These are phyloP conservation scores for Amiota minor DNA, from an alignment of 2,888 invertebrate species.

Conservation along the genomic window DNA sequence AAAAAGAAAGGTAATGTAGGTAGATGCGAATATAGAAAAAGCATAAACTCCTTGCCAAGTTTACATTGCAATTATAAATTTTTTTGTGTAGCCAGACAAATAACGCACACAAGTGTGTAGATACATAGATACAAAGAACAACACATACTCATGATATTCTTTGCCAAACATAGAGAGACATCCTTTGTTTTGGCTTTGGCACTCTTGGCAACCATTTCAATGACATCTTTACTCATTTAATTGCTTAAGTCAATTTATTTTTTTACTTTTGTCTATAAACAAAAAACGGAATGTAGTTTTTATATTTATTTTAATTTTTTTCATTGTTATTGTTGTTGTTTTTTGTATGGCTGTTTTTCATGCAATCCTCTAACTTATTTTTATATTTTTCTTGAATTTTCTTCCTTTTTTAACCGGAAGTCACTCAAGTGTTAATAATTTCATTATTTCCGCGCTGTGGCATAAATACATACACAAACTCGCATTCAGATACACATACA, in stretches of 20 bases:
- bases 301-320: neutral
- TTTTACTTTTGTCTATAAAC: constrained; percentile 12
- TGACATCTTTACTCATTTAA: constrained; percentile 65
- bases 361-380: constrained; percentile 34
- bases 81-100: neutral
- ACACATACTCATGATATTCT: neutral
- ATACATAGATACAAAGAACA: constrained; percentile 18
- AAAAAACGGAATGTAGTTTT: neutral
- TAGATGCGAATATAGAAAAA: neutral
- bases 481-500: constrained; percentile 34
- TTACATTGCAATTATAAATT: constrained; percentile 41
- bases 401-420: constrained; percentile 62
- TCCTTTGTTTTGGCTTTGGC: constrained; percentile 52
- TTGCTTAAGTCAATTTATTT: constrained; percentile 49
- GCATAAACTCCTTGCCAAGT: constrained; percentile 31
- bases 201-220: constrained; percentile 58
- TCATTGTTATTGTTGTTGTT: neutral
- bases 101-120: constrained; percentile 29
- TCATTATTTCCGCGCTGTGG: constrained; percentile 64
- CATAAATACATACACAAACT: constrained; percentile 45
- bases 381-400: constrained; percentile 50
- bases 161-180: constrained; percentile 32
- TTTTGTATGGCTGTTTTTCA: constrained; percentile 15
- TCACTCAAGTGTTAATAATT: constrained; percentile 67
- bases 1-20: neutral